A percentile compares a stretch with the other conserved stretches of the same genome.
These are phyloP conservation scores for Microctenopoma lineatum DNA, from an alignment of 2,797 vertebrate genomes.

Conservation along the genomic window DNA sequence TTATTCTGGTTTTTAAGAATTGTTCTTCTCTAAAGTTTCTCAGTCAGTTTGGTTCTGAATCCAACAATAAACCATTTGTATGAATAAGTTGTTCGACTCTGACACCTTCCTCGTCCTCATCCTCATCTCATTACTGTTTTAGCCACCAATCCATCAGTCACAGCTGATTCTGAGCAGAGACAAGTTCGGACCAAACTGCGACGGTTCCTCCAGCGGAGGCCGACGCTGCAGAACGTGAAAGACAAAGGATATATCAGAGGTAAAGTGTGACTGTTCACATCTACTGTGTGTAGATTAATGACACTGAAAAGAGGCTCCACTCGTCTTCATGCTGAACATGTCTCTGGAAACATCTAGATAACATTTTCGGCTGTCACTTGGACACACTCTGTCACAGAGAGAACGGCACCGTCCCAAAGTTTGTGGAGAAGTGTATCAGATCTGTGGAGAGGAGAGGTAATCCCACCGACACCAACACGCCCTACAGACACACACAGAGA, in stretches of 20 bases:
- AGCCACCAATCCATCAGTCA: slow-evolving; percentile 38
- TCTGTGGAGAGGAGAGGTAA: slow-evolving; percentile 90
- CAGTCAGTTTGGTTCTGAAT: no score
- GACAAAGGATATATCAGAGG: slow-evolving; percentile 91
- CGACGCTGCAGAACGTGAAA: slow-evolving; percentile 88
- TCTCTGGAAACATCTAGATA: slow-evolving; percentile 79
- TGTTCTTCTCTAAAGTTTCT: no score
- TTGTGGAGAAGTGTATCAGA: slow-evolving; percentile 90
- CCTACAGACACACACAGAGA: slow-evolving; percentile 4
- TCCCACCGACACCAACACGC: slow-evolving; percentile 12
- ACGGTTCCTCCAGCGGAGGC: slow-evolving; percentile 88
- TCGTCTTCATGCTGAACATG: no score
- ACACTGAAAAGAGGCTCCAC: no score
- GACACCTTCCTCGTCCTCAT: background rate
- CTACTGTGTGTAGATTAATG: no score
- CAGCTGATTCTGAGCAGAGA: slow-evolving; percentile 71
- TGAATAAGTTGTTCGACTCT: no score
- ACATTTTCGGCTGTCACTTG: slow-evolving; percentile 92
- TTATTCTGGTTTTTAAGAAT: no score
- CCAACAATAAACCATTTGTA: no score
- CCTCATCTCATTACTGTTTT: background rate
- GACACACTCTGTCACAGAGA: slow-evolving; percentile 88
- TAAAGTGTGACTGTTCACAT: slow-evolving; percentile 32
- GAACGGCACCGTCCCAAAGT: slow-evolving; percentile 82
- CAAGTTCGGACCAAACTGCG: slow-evolving; percentile 81